A percentile compares a stretch with the other conserved stretches of the same genome.
These are phyloP conservation scores for Pterocles burchelli DNA, from an alignment of 2,113 vertebrate genomes.

Conservation along the genomic window DNA sequence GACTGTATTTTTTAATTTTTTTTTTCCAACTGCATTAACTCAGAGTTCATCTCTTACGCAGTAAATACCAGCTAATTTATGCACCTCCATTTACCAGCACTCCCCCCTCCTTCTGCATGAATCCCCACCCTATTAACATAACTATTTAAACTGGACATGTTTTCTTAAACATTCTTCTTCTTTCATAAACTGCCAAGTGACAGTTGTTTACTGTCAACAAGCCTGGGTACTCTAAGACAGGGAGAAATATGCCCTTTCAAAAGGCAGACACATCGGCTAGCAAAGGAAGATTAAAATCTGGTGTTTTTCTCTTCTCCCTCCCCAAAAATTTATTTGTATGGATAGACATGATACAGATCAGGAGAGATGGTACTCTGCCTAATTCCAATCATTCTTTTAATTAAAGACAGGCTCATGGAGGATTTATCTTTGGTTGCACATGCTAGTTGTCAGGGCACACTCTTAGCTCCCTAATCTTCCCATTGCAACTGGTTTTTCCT, in stretches of 20 bases:
- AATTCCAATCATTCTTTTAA: constrained; percentile 64
- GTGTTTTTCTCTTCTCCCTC: constrained; percentile 4
- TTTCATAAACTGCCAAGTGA: constrained; percentile 68
- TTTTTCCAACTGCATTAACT: not conserved
- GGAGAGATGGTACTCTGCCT: not conserved
- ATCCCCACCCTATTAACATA: constrained; percentile 36
- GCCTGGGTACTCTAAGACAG: constrained; percentile 15
- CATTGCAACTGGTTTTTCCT: not conserved
- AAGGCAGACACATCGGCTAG: constrained; percentile 17
- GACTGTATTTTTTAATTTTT: not conserved
- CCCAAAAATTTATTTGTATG: not conserved
- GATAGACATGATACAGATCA: constrained; percentile 28
- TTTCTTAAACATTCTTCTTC: constrained; percentile 49
- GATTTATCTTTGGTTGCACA: constrained; percentile 36
- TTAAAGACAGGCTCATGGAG: constrained; percentile 1
- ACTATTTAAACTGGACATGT: constrained; percentile 57
- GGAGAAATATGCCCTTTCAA: constrained; percentile 37
- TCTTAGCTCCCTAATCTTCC: constrained; percentile 32
- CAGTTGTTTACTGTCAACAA: constrained; percentile 69
- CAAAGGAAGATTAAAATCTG: constrained; percentile 55
- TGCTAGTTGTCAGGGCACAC: not conserved
- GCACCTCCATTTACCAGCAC: not conserved
- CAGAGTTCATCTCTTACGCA: not conserved
- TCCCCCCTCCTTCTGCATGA: not conserved
- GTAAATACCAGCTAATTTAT: constrained; percentile 10